These are phyloP conservation scores for Acanthis flammea DNA, from an alignment of 2,797 vertebrate species.

Conservation along the genomic window DNA sequence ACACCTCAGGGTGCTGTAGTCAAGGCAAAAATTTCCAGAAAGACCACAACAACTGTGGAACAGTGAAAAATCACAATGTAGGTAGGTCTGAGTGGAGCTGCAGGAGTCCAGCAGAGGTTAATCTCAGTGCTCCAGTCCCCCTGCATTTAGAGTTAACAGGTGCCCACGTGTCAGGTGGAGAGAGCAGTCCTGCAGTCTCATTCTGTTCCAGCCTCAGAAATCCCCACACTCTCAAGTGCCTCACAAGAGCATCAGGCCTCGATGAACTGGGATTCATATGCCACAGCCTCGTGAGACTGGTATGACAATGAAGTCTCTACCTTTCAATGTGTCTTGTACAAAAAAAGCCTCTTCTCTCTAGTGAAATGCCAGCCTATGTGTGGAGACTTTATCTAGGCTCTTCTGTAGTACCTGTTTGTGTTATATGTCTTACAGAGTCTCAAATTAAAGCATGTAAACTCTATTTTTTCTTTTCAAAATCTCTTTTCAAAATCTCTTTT, in stretches of 20 bases:
- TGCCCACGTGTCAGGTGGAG: background rate
- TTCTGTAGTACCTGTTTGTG: background rate
- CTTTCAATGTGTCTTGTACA: background rate
- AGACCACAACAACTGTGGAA: background rate
- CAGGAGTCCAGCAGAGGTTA: background rate
- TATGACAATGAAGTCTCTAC: background rate
- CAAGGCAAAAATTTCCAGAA: background rate
- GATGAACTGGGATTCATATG: background rate
- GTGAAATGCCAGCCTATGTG: background rate
- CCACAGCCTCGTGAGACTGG: background rate
- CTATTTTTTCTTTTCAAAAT: background rate
- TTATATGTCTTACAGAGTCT: background rate
- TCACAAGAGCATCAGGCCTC: background rate
- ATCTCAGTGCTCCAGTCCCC: background rate
- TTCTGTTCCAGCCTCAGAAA: background rate
- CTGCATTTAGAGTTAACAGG: background rate
- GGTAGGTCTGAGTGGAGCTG: background rate
- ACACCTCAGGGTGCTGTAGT: background rate
- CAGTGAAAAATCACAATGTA: background rate
- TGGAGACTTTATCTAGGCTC: background rate
- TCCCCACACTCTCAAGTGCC: background rate
- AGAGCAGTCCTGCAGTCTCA: background rate
- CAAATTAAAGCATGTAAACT: background rate
- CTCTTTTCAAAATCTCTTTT: slow-evolving; percentile 20
- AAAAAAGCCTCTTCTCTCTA: background rate